phyloP scores from a whole-genome alignment of 2,888 invertebrate species.

The Cantharis lateralis region DNA sequence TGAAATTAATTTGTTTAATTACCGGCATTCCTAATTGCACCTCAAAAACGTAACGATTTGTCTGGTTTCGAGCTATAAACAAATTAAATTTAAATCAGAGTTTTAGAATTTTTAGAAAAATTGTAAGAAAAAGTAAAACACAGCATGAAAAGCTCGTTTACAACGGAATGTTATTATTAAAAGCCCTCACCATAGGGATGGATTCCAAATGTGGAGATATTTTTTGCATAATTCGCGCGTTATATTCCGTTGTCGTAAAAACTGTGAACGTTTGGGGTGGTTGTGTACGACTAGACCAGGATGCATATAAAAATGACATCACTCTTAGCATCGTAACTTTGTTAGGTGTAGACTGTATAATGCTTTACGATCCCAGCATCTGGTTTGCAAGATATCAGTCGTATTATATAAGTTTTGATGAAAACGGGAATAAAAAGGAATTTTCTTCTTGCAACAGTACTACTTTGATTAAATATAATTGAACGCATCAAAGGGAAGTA shows the following conservation, averaged over 20 bases:
- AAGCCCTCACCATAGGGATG: conserved; percentile 25
- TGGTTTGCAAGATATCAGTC: conserved; percentile 29
- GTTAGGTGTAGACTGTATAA: conserved; percentile 25
- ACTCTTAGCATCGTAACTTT: conserved; percentile 20
- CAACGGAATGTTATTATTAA: conserved; percentile 21
- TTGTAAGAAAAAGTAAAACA: background rate
- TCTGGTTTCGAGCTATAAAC: background rate
- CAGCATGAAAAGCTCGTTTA: background rate
- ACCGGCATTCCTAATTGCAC: no score
- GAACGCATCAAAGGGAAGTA: background rate
- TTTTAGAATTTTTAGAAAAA: background rate
- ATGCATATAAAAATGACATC: conserved; percentile 30
- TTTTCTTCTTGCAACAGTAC: background rate
- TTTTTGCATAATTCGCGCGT: conserved; percentile 31
- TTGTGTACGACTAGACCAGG: conserved; percentile 21
- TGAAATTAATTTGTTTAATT: no score
- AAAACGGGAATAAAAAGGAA: conserved; percentile 5
- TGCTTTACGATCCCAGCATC: conserved; percentile 29
- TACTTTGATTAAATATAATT: background rate
- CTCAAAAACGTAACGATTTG: background rate
- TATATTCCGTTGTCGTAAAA: conserved; percentile 31
- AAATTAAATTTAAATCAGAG: background rate
- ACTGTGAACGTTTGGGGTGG: conserved; percentile 18
- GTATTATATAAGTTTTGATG: conserved; percentile 22
- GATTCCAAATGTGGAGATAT: conserved; percentile 26